Evolutionary conservation across 2,113 vertebrate species (phyloP), one percentile per base, ranked within the genome.

Genomic region (Motacilla tschutschensis): DNA sequence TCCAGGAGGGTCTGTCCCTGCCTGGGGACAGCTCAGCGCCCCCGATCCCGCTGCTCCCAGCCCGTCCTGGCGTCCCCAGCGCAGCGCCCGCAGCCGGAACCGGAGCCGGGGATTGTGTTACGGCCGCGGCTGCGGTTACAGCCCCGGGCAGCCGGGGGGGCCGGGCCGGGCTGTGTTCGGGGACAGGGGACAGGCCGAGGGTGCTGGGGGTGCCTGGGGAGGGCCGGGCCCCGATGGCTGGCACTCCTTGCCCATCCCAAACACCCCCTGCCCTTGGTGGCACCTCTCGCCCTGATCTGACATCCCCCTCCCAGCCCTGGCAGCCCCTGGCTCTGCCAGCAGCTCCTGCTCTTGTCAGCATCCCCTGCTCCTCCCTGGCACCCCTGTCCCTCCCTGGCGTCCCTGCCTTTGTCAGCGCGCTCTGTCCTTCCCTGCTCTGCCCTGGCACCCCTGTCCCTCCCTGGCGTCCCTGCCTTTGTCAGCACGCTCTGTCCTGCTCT

Each of bases 61-160:
- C 41, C 79, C 79, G 65, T 46, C 50, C 51, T 47, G 67, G 41
- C 1, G 62, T 4, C 62, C 41, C 47, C 7, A 19, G 80, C 16
- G 21, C 33, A 1, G 86, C 5, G 3, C 72, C 53, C 17, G 69
- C 35, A 29, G 69, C 29, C 17, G 26, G 70, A 69, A 84, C 64
- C 48, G 73, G 57, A 85, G 12, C 24, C 5, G 10, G n/a, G 92
- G 79, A 77, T 92, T 94, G 92, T n/a, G 85, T 94, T 94, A 91
- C 93, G 12, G 89, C 74, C 14, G 33, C 17, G 73, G 83, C 83
- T 88, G 85, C 47, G 26, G 70, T 91, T 92, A 86, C 88, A 80
- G 53, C 62, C 8, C 55, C 31, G 21, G 44, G 63, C 51, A 24
- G 83, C 12, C 11, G 10, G 46, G 86, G 63, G 47, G 53, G 81